Evolutionary conservation across 2,888 invertebrate genomes (phyloP).

Genomic region (Branchellion lobata): DNA sequence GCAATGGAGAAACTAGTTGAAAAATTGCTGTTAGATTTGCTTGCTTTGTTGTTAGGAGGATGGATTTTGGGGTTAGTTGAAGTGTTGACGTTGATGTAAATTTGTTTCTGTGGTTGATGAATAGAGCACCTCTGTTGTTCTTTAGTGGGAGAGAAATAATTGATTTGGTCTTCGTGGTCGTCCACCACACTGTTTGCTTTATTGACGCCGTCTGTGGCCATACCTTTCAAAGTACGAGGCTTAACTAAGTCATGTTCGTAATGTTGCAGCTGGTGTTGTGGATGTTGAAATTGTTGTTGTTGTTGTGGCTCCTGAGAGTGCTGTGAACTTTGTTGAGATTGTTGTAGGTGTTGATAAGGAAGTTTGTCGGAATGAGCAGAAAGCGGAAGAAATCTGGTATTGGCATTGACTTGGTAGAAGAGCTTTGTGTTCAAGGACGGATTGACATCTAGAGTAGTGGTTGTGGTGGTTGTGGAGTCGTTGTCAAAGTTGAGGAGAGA

Average conservation of each 20-base stretch:
- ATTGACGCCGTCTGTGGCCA: not conserved
- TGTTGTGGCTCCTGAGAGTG: not conserved
- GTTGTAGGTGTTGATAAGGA: slow-evolving; percentile 17
- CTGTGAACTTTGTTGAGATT: not conserved
- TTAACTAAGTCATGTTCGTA: not conserved
- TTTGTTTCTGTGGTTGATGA: not conserved
- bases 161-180: not conserved
- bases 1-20: slow-evolving; percentile 1
- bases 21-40: not conserved
- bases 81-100: not conserved
- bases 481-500: slow-evolving; percentile 1
- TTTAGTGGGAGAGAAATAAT: not conserved
- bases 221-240: not conserved
- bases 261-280: slow-evolving; percentile 6
- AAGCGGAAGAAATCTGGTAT: not conserved
- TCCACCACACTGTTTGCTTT: not conserved
- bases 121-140: not conserved
- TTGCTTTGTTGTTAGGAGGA: slow-evolving; percentile 1
- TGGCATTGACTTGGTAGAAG: not conserved
- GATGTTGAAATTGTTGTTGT: not conserved
- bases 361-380: not conserved
- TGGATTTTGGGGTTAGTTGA: not conserved
- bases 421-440: slow-evolving; percentile 1
- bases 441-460: not conserved
- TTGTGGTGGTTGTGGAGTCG: not conserved